These are phyloP conservation scores for Uropetala carovei DNA, from an alignment of 2,888 invertebrate species.

Conservation along the genomic window DNA sequence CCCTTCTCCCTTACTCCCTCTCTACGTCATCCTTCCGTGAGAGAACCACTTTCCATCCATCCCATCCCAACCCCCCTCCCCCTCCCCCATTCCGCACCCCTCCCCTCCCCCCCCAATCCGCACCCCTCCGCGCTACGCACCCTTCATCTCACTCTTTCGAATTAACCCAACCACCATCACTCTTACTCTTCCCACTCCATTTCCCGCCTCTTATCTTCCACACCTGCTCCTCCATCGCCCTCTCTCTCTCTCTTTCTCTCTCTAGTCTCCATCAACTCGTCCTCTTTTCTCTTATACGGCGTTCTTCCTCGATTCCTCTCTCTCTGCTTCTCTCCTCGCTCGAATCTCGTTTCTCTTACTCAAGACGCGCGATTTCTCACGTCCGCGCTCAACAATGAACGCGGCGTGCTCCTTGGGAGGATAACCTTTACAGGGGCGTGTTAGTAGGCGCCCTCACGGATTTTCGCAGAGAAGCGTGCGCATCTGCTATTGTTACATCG, in stretches of 20 bases:
- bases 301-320: constrained; percentile 11
- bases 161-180: constrained; percentile 41
- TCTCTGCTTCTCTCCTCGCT: neutral
- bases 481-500: neutral
- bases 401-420: neutral
- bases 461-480: constrained; percentile 21
- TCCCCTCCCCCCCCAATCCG: neutral
- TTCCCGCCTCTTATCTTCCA: neutral
- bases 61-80: neutral
- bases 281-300: constrained; percentile 37
- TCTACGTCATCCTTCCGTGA: neutral
- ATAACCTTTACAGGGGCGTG: neutral
- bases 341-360: constrained; percentile 58
- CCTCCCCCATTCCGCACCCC: neutral
- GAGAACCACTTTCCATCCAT: neutral
- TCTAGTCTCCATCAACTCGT: constrained; percentile 34
- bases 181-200: neutral
- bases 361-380: constrained; percentile 61
- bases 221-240: constrained; percentile 11
- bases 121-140: neutral
- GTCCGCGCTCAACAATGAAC: constrained; percentile 45
- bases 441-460: neutral
- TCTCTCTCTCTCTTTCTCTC: neutral
- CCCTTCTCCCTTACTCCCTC: neutral
- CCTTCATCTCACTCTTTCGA: constrained; percentile 45